phyloP scores from a whole-genome alignment of 2,888 invertebrate genomes.

The Pogonocherus hispidulus region DNA sequence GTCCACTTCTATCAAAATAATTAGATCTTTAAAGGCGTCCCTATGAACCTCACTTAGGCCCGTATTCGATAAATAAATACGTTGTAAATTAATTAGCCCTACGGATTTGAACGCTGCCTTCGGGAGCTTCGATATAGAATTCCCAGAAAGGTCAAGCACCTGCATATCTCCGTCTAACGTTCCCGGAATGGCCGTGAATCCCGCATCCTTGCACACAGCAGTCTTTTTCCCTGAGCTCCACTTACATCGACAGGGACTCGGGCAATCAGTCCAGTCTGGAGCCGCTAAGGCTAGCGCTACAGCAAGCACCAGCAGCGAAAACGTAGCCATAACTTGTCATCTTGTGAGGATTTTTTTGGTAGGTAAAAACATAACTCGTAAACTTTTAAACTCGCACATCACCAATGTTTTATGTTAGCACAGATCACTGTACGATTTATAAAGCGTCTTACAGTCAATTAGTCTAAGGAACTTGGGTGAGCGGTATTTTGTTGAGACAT shows the following conservation, averaged over 20 bases:
- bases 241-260: constrained; percentile 89
- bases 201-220: constrained; percentile 86
- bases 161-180: constrained; percentile 83
- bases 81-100: constrained; percentile 87
- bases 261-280: constrained; percentile 91
- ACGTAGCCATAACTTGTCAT: constrained; percentile 66
- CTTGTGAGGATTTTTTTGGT: constrained; percentile 53
- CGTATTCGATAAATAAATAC: constrained; percentile 83
- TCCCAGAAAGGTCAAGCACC: constrained; percentile 87
- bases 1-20: constrained; percentile 89
- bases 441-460: neutral
- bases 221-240: constrained; percentile 94
- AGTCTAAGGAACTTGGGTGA: constrained; percentile 8
- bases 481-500: constrained; percentile 15
- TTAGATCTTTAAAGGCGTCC: constrained; percentile 89
- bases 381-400: constrained; percentile 21
- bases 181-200: constrained; percentile 83
- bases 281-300: constrained; percentile 71
- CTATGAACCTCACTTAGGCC: constrained; percentile 82
- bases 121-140: constrained; percentile 81
- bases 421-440: constrained; percentile 4
- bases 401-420: neutral
- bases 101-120: constrained; percentile 84
- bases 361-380: constrained; percentile 46
- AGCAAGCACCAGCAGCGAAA: constrained; percentile 64